Base-by-base conservation (phyloP, 1,140 invertebrate species). In the Matsumurasca onukii region DNA sequence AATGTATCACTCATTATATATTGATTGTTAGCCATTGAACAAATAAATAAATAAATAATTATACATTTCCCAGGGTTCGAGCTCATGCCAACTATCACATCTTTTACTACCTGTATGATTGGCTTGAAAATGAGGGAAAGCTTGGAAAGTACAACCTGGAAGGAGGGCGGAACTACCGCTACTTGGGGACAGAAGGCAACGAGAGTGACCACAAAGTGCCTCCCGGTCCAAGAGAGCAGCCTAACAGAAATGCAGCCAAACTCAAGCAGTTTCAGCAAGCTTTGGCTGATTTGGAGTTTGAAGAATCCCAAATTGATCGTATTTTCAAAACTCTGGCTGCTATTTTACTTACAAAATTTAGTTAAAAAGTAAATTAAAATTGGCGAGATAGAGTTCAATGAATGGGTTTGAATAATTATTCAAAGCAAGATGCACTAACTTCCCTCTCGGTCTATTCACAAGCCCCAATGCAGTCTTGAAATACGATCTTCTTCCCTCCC, bases 71-170 rank as follows among this genome's bases (percentile, higher is more conserved):
- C 61, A 76, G 75, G 27, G 65, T 30, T 22, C 48, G 24, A 3
- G 55, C 85, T 64, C 92, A 95, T 78, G 88, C 91, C 27, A 97
- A 95, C 74, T 97, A 95, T 77, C 90, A 96, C 77, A 86, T 94
- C 9, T 87, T 97, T 66, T 96, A 96, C 79, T 95, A 94, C 74
- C 88, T 96, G 68, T 92, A 93, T 77, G 92, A 95, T 75, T 90
- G 87, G 0, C 82, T 95, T 71, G 86, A 88, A 72, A 80, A 84
- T 5, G 80, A 82, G 0, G 84, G 84, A 61, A 82, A 84, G 73
- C 78, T 90, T 22, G 80, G 85, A 45, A 82, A 88, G 52, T 89
- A 90, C 69, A 77, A 79, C 52, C 76, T 94, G 25, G 84, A 88
- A 62, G 76, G 82, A 0, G 86, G 87, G 49, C 87, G 91, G 74